Evolutionary conservation across 2,113 vertebrate species (phyloP), one percentile per base, ranked within the genome.

Genomic region (Petromus typicus): DNA sequence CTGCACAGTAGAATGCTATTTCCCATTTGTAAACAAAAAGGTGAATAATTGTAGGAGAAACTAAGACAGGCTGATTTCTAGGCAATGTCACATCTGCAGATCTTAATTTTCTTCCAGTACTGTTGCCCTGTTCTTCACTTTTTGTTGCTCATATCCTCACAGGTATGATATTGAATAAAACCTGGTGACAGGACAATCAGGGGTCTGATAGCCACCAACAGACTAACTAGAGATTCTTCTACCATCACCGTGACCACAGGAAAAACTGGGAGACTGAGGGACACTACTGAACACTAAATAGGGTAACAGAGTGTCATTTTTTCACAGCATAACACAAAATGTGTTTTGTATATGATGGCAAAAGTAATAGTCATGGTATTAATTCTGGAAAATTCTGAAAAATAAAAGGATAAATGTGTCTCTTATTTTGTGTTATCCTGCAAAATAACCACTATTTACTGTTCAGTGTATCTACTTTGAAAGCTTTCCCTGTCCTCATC

Each of bases 21-120:
- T 98, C 96, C 93, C 92, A 87, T 96, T 96, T 95, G 93, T 96
- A 94, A 97, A 96, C 93, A 96, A 57, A 94, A 90, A 84, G 73
- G 97, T 96, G 96, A 96, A 66, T 98, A 97, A 97, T 96, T 96
- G 90, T 43, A 79, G 95, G 87, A 94, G 89, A 45, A 95, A 92
- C 94, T 23, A 93, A 95, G 69, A 34, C n/a, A 57, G 90, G 67
- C 48, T 91, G 61, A 20, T 84, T 96, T 93, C 64, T 69, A 64
- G 86, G 80, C 95, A 93, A 61, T 84, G 73, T 93, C 81, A 95
- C 80, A 32, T 32, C 64, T 54, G 80, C 76, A 90, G 96, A 67
- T 97, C 94, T 97, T 97, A 45, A 97, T 97, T 88, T 94, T 79
- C 93, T 95, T 63, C 71, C 0, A 7, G 94, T 81, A 3, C 67